Evolutionary conservation across 2,797 vertebrate genomes (phyloP), one percentile per base, ranked within the genome.

Genomic region (Anguilla marmorata): DNA sequence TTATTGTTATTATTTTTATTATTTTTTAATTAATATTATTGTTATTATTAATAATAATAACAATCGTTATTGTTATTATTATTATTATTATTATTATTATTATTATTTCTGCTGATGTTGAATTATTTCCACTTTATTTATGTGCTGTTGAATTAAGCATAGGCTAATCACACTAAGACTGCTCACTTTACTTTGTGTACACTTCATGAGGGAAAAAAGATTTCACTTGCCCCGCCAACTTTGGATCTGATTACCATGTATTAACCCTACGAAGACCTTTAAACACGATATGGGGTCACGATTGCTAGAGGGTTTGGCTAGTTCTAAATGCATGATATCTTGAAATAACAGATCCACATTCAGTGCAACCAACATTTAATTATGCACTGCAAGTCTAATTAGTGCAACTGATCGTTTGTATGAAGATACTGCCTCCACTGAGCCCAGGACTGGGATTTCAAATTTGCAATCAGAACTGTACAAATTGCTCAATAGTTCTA

Each of bases 201-300:
- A 79, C 52, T 89, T 85, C 72, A 69, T 21, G 72, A 88, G 82
- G 83, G 85, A 88, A 72, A 33, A 89, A 74, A 90, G 84, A 86
- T 89, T 83, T 87, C 86, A 88, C 87, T 66, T 83, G 74, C 80
- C 16, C 79, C 48, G 72, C 52, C 66, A 87, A 87, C 83, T 92
- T 90, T 87, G 76, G 60, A 85, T 66, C 85, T 88, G 87, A 89
- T 91, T 90, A 89, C 69, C 85, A 89, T 92, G 85, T 85, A 90
- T 90, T 90, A 90, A 92, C 89, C 88, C 90, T 85, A 66, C 86
- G 83, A 74, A 90, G 76, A 91, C 85, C 87, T 90, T 87, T 74
- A 88, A 87, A 76, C 88, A 76, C 90, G 50, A 87, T 90, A 90
- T 88, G 85, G 88, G 90, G 89, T 92, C 90, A 90, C 87, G 72